Conservation (phyloP, 2,888 invertebrate species). For the Acanthosepion lycidas region DNA sequence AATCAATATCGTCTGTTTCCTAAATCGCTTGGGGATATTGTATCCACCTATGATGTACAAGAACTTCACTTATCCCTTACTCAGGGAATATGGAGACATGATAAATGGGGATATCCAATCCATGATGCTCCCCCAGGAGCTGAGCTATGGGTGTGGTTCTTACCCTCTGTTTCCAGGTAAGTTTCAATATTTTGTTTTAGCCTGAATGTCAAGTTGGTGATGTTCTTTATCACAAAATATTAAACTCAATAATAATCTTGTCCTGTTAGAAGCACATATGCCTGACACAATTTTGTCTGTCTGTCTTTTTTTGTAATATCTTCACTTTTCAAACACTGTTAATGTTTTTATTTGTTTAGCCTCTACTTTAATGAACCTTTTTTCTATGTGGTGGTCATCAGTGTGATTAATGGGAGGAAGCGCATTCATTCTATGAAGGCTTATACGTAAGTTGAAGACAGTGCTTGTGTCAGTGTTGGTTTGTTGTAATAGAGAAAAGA, state of each 20-base stretch:
- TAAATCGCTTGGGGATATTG: slow-evolving; percentile 89
- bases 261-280: no score
- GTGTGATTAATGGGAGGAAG: no score
- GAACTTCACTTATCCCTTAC: slow-evolving; percentile 94
- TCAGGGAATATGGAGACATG: slow-evolving; percentile 94
- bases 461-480: no score
- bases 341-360: no score
- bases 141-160: slow-evolving; percentile 95
- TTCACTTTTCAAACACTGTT: no score
- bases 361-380: no score
- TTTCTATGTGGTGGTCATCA: no score
- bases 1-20: slow-evolving; percentile 89
- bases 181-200: neutral
- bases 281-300: no score
- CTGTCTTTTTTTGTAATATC: no score
- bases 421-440: no score
- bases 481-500: no score
- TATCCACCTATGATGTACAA: slow-evolving; percentile 87
- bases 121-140: slow-evolving; percentile 93
- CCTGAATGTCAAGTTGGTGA: neutral
- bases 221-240: neutral
- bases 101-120: slow-evolving; percentile 95
- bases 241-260: neutral
- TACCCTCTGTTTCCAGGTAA: slow-evolving; percentile 76
- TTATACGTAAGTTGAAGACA: no score